Evolutionary conservation across 2,888 invertebrate species (phyloP), one percentile per base, ranked within the genome.

Genomic region (Morpho helenor): DNA sequence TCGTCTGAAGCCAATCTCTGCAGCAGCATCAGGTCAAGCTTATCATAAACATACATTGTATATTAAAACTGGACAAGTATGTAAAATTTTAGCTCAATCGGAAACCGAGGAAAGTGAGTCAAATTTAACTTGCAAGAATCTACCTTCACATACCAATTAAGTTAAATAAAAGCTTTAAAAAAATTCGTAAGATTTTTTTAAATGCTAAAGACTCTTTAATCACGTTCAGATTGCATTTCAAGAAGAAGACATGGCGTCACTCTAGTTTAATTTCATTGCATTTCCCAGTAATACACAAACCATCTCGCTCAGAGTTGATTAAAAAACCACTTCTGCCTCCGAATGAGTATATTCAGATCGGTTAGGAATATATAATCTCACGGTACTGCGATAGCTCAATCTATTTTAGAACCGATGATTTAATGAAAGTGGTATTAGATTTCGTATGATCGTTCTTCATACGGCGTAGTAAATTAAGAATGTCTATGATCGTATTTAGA

Each of bases 211-310:
- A 40, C n/a, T 7, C 40, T 43, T 51, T 9, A 52, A 52, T 31
- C 39, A 45, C n/a, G 45, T n/a, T 45, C 39, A 52, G 39, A 52
- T 39, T 52, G 6, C 45, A 52, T 39, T 45, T 31, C 5, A 10
- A 46, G 41, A 47, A 53, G 41, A 40, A 41, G 40, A 53, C 40
- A 49, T n/a, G 49, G 49, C 43, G 56, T 52, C 49, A 49, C 50
- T 60, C 31, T 8, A 42, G 48, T 54, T 56, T 54, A 57, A 59
- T 57, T 62, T 51, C 56, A 59, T 56, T 59, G 56, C 59, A 57
- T 59, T 31, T 57, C 53, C 42, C 54, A 31, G 56, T 47, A 41
- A 47, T 50, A 62, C 54, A 57, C 62, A 59, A 62, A 53, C 46
- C 49, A 48, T 49, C 49, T 55, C 46, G 55, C 43, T 59, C 16